A percentile compares a stretch with the other conserved stretches of the same genome.
Conservation (phyloP, 2,888 invertebrate genomes). For the Capitulum mitella region DNA sequence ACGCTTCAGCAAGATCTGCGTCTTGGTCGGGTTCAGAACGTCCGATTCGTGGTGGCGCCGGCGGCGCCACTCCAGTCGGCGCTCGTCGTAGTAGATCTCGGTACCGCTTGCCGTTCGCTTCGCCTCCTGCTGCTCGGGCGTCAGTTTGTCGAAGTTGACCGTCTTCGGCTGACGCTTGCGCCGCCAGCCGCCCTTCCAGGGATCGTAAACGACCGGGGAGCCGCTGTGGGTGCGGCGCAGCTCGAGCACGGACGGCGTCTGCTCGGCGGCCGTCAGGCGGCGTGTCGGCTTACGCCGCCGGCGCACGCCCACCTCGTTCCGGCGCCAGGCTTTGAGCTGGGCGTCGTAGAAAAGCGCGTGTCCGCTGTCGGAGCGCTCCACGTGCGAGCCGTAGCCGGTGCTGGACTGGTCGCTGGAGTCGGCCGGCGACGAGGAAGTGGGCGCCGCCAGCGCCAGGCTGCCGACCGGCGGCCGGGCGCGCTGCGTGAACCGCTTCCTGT, state of each 20-base stretch:
- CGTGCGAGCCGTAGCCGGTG: not conserved
- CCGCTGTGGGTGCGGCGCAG: not conserved
- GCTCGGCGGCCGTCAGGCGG: not conserved
- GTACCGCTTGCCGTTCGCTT: not conserved
- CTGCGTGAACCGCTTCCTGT: not conserved
- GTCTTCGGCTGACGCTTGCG: not conserved
- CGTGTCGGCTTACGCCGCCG: not conserved
- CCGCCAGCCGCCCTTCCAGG: not conserved
- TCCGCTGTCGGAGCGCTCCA: conserved; percentile 5
- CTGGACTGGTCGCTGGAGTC: not conserved
- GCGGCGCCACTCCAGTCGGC: not conserved
- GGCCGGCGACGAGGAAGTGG: not conserved
- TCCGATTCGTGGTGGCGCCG: not conserved
- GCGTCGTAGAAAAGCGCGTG: not conserved
- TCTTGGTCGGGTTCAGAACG: not conserved
- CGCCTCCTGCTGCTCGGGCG: not conserved
- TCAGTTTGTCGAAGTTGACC: not conserved
- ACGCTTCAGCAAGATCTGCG: not conserved
- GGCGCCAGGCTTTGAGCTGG: not conserved
- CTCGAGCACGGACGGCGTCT: not conserved
- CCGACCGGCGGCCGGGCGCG: not conserved
- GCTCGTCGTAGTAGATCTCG: not conserved
- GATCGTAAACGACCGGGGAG: not conserved
- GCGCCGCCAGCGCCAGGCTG: no score
- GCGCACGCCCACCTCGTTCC: not conserved